Percentiles rank a stretch among this genome's conserved stretches.
These are phyloP conservation scores for Todiramphus chloris DNA, from an alignment of 2,113 vertebrate genomes.

Conservation along the genomic window DNA sequence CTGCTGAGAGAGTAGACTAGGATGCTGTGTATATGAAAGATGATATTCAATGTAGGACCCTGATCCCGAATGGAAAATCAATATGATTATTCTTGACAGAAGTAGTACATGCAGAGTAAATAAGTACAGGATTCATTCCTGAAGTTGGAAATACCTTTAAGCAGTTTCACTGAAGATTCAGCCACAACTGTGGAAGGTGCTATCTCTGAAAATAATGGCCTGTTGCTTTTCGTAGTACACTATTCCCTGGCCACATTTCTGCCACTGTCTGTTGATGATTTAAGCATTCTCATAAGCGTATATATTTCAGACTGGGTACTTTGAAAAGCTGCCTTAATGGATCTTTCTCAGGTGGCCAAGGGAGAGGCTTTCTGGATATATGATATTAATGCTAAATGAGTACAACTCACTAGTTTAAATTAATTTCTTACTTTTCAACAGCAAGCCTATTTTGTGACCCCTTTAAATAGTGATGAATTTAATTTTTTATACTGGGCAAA, in stretches of 20 bases:
- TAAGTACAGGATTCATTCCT: not conserved
- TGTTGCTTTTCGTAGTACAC: not conserved
- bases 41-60: not conserved
- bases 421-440: constrained; percentile 21
- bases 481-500: not conserved
- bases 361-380: not conserved
- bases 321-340: not conserved
- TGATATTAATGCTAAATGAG: not conserved
- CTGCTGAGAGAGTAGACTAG: not conserved
- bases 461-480: not conserved
- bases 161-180: not conserved
- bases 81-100: not conserved
- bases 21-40: not conserved
- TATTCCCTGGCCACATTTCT: not conserved
- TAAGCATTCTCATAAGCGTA: not conserved
- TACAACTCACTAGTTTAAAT: not conserved
- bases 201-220: not conserved
- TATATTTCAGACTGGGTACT: not conserved
- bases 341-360: not conserved
- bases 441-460: not conserved
- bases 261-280: not conserved
- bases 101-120: not conserved
- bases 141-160: not conserved
- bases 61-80: not conserved
- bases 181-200: not conserved